phyloP scores from a whole-genome alignment of 2,888 invertebrate genomes.

The Ectemnius cavifrons region DNA sequence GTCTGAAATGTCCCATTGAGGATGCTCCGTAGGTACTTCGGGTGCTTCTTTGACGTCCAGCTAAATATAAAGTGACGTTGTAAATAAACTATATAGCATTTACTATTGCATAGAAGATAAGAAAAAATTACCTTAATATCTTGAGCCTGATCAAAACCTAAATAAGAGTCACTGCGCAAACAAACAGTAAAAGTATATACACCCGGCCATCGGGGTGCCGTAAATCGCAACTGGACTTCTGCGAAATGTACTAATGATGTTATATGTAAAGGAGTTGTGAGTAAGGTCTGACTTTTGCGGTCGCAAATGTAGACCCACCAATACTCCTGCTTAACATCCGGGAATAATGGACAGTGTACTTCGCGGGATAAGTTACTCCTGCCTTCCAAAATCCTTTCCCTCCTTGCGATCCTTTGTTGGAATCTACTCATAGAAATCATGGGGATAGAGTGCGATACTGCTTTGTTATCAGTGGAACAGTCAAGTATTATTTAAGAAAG shows the following conservation, averaged over 20 bases:
- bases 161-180: constrained; percentile 94
- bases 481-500: background rate
- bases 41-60: constrained; percentile 98
- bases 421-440: constrained; percentile 78
- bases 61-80: constrained; percentile 76
- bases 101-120: background rate
- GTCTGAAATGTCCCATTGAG: constrained; percentile 98
- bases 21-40: constrained; percentile 93
- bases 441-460: background rate
- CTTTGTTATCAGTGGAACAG: background rate
- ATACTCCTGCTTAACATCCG: constrained; percentile 97
- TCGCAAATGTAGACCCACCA: constrained; percentile 99
- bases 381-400: constrained; percentile 93
- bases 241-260: constrained; percentile 94
- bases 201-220: constrained; percentile 96
- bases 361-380: constrained; percentile 95
- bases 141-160: constrained; percentile 96
- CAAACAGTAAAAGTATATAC: constrained; percentile 95
- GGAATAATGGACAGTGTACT: constrained; percentile 98
- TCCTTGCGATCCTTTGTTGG: constrained; percentile 91
- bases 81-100: background rate
- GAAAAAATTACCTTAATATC: constrained; percentile 87
- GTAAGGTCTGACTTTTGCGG: constrained; percentile 92
- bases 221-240: constrained; percentile 94
- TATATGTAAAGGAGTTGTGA: constrained; percentile 95